These are phyloP conservation scores for Dinothrombium tinctorium DNA, from an alignment of 1,140 invertebrate genomes.

Conservation along the genomic window DNA sequence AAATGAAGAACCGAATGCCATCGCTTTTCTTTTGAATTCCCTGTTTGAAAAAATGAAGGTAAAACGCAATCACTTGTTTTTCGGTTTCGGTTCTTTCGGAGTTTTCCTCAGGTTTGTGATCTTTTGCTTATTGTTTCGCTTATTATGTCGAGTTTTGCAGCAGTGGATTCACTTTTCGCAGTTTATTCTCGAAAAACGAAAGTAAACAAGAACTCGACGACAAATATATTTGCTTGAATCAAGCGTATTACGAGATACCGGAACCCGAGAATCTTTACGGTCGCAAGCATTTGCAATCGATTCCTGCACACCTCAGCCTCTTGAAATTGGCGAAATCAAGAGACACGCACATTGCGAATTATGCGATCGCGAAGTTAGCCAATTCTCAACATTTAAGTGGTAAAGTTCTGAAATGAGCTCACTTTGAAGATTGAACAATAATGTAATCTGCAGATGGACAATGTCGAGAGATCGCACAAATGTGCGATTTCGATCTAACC, in stretches of 20 bases:
- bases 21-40: too few relatives aligned
- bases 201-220: neutral
- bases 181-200: too few relatives aligned
- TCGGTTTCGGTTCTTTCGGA: too few relatives aligned
- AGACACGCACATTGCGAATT: neutral
- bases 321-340: neutral
- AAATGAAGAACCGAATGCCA: too few relatives aligned
- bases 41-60: too few relatives aligned
- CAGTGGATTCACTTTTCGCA: too few relatives aligned
- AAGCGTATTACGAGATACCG: neutral
- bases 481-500: conserved; percentile 6
- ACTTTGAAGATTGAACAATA: too few relatives aligned
- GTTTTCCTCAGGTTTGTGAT: too few relatives aligned
- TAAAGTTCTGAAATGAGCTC: neutral
- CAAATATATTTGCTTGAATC: conserved; percentile 1
- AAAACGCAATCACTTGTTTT: too few relatives aligned
- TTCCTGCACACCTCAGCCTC: neutral
- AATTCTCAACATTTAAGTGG: neutral
- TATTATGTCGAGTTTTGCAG: too few relatives aligned
- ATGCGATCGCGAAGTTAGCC: neutral
- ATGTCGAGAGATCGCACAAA: conserved; percentile 11
- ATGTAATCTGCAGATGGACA: conserved; percentile 6
- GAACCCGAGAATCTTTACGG: neutral
- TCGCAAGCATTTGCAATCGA: too few relatives aligned
- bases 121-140: too few relatives aligned